Evolutionary conservation across 2,113 vertebrate species (phyloP).

Genomic region (Arvicanthis niloticus): DNA sequence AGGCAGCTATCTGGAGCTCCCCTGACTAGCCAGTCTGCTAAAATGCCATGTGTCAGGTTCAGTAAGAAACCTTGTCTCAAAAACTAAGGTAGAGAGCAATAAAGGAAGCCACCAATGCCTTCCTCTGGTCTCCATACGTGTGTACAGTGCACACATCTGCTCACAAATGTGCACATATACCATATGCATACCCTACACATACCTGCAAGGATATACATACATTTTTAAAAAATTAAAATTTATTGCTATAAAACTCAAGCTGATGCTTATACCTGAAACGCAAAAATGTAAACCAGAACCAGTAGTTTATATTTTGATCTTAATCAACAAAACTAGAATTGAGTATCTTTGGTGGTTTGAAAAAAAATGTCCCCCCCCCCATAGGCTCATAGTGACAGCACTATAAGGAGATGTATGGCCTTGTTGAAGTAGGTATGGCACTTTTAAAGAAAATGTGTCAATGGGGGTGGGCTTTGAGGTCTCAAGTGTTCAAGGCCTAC

Average conservation of each 20-base stretch:
- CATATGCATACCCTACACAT: background rate
- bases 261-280: background rate
- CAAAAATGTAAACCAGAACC: background rate
- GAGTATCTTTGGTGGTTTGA: background rate
- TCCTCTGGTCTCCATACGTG: background rate
- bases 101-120: background rate
- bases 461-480: background rate
- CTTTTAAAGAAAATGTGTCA: background rate
- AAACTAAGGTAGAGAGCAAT: background rate
- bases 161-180: background rate
- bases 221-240: background rate
- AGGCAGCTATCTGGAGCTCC: background rate
- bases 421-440: background rate
- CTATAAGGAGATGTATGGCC: background rate
- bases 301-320: background rate
- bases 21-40: background rate
- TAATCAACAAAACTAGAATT: background rate
- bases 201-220: background rate
- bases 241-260: background rate
- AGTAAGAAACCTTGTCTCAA: background rate
- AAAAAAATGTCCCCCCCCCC: background rate
- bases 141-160: background rate
- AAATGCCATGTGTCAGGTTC: background rate
- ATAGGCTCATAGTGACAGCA: background rate
- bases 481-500: background rate